These are phyloP conservation scores for Prinia subflava DNA, from an alignment of 2,113 vertebrate species.

Conservation along the genomic window DNA sequence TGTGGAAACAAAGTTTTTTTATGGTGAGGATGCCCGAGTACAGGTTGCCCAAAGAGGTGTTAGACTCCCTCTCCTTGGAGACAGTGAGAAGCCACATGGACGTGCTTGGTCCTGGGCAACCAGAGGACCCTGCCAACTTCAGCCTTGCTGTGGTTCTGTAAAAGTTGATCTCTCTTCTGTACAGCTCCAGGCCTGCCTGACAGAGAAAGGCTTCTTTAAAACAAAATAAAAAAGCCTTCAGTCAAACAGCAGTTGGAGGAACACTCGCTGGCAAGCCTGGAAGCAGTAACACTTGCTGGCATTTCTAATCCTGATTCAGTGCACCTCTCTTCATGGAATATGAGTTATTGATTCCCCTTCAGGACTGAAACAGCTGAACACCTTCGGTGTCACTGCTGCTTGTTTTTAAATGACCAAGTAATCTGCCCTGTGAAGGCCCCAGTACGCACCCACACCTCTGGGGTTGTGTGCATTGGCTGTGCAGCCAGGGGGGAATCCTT, in stretches of 20 bases:
- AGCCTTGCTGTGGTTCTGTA: neutral
- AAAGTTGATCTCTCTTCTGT: neutral
- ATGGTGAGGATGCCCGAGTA: neutral
- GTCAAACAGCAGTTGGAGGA: neutral
- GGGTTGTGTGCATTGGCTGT: neutral
- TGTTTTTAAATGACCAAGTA: neutral
- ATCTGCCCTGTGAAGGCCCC: neutral
- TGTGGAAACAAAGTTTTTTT: neutral
- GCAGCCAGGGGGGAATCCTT: neutral
- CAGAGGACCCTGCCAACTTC: neutral
- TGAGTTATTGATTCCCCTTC: neutral
- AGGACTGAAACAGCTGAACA: neutral
- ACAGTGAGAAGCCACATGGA: neutral
- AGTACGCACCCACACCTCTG: fast-evolving
- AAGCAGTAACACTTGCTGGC: neutral
- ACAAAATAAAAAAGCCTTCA: neutral
- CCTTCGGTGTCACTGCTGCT: neutral
- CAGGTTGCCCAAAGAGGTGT: neutral
- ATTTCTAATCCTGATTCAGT: neutral
- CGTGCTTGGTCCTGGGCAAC: neutral
- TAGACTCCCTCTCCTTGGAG: neutral
- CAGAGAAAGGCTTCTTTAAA: neutral
- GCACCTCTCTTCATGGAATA: neutral
- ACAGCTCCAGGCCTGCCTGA: neutral
- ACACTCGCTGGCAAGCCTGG: neutral